Evolutionary conservation across 2,888 invertebrate species (phyloP).

Genomic region (Ernsta delagoae): DNA sequence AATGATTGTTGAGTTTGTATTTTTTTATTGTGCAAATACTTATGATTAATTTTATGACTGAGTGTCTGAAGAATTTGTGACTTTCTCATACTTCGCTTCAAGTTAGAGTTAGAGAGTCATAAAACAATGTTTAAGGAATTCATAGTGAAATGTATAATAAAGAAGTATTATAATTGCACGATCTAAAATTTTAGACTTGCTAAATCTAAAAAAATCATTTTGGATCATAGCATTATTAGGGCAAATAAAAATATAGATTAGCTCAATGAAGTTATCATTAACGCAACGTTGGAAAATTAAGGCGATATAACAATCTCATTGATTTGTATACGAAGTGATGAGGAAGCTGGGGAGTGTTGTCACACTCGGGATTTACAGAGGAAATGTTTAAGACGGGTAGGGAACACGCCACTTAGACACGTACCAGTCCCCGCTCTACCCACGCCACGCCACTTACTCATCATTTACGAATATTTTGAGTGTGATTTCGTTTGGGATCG

Average conservation of each 20-base stretch:
- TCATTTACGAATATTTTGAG: conserved; percentile 81
- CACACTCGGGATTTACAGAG: conserved; percentile 72
- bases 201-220: neutral
- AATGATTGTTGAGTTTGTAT: conserved; percentile 49
- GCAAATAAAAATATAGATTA: neutral
- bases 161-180: neutral
- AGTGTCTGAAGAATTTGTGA: conserved; percentile 25
- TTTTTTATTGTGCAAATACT: conserved; percentile 1
- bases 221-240: neutral
- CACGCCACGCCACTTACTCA: conserved; percentile 68
- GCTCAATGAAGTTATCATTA: neutral
- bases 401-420: conserved; percentile 72
- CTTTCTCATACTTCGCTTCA: conserved; percentile 6
- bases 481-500: conserved; percentile 79
- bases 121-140: conserved; percentile 17
- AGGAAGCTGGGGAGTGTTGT: conserved; percentile 63
- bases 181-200: too few relatives aligned
- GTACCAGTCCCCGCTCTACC: conserved; percentile 59
- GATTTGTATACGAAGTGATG: conserved; percentile 58
- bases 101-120: neutral
- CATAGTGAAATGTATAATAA: neutral
- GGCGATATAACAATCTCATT: conserved; percentile 54
- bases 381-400: conserved; percentile 55
- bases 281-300: conserved; percentile 50
- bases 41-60: neutral